Percentiles rank a stretch among this genome's conserved stretches.
phyloP scores from a whole-genome alignment of 2,113 vertebrate genomes.

The Grammomys surdaster region DNA sequence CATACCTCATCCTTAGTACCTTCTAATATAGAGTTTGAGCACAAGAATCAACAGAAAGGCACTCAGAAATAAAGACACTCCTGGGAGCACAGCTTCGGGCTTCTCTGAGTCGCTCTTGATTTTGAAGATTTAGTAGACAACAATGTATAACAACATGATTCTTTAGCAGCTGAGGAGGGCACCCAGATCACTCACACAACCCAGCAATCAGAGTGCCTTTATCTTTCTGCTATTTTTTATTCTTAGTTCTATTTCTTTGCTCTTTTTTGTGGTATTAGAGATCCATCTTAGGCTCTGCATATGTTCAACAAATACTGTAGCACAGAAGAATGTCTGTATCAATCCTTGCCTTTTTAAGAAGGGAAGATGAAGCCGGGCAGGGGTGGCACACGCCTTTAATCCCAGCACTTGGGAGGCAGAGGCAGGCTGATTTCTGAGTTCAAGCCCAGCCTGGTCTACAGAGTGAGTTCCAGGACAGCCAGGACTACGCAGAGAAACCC shows the following conservation, averaged over 20 bases:
- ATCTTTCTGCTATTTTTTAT: neutral
- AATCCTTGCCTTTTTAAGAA: neutral
- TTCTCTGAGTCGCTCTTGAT: neutral
- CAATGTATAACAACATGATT: neutral
- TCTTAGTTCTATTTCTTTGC: neutral
- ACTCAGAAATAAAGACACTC: neutral
- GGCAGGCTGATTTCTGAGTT: too few species aligned
- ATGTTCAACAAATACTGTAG: neutral
- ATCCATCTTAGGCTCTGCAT: neutral
- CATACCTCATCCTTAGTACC: neutral
- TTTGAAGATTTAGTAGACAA: constrained; percentile 22
- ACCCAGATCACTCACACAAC: neutral
- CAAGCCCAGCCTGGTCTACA: too few species aligned
- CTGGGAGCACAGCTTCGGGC: neutral
- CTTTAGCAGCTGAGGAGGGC: neutral
- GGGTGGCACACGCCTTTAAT: too few species aligned
- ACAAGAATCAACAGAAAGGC: neutral
- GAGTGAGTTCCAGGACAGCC: too few species aligned
- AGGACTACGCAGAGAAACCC: too few species aligned
- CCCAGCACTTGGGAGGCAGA: too few species aligned
- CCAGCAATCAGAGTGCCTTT: neutral
- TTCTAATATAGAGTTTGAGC: neutral
- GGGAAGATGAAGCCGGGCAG: too few species aligned
- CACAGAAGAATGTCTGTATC: too few species aligned
- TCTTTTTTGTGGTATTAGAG: neutral